Base-by-base conservation (phyloP, 92 coral and sea anemone species). In the Phenganax marumi region DNA sequence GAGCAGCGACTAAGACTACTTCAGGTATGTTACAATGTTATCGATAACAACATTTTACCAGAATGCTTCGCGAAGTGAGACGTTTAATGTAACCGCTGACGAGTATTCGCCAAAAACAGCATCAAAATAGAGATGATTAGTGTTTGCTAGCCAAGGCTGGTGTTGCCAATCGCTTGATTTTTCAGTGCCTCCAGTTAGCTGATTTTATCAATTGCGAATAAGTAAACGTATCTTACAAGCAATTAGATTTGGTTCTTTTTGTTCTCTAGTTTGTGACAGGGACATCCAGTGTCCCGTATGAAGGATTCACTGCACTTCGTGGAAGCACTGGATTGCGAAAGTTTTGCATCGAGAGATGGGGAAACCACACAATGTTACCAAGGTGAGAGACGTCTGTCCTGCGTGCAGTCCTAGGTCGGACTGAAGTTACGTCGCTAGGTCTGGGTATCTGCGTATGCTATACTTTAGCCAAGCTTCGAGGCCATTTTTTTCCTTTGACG, bases 291-390 rank as follows among this genome's bases (percentile, higher is more conserved):
- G 93, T 96, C 22, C 99, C 99, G 68, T 96, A 96, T 78, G 99
- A 96, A 79, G 99, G 99, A 14, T 96, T 96, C 79, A 93, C 97
- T 3, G 97, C 99, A 52, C 86, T 96, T 12, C 91, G 99, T 9
- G 99, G 99, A 0, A 96, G 99, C 73, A 96, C 99, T 66, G 97
- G 99, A 10, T 96, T 93, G 8, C 85, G 99, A 54, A 96, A 96
- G 89, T 96, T 96, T 77, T 96, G 97, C 52, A 96, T 96, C 55
- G 99, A 96, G 87, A 87, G 93, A 82, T 96, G 99, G 99, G 99
- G 97, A 47, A 97, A 92, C 80, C 93, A 64, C 89, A 82, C 91
- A 68, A 96, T 92, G 82, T 57, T 96, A 77, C 99, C 99, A 25
- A 91, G 99, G 99, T 96, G 81, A 56, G 91, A 8, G 1, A 64